Evolutionary conservation across 2,888 invertebrate species (phyloP), one percentile per base, ranked within the genome.

Genomic region (Cantharis nigra): DNA sequence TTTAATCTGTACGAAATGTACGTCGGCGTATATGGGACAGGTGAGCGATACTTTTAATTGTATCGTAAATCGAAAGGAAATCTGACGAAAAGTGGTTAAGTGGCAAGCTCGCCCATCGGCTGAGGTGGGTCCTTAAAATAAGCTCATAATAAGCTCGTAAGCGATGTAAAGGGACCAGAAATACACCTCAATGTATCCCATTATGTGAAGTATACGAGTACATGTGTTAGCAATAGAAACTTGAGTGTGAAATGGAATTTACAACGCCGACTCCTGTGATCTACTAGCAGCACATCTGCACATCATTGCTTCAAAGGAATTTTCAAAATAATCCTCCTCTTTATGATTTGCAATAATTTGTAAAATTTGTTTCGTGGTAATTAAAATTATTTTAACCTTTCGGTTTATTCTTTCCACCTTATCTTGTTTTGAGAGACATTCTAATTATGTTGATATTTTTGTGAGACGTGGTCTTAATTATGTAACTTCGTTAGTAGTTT

Each of bases 161-260:
- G 49, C 49, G 49, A 49, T 49, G 49, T 49, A 65, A 64, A 78
- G 71, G 72, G 78, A 75, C 79, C 77, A 77, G 79, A 81, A 81
- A 81, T 81, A 81, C 78, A 79, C 79, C 78, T 81, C 80, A 81
- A 81, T 81, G 80, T 76, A 26, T 77, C 71, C 79, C 78, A 78
- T 80, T 81, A 79, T 80, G 74, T 77, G 71, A 75, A 76, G 73
- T 13, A 26, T 26, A 33, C 28, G 13, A 13, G 13, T 79, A 78
- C 81, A 81, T 78, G 71, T 81, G 81, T 81, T 81, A 79, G 78
- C 77, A 77, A 80, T 81, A 78, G 75, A 78, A 77, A 80, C 70
- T 72, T 77, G 75, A 77, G 78, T 77, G 80, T 78, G 78, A 80
- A 80, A 73, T 69, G 64, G 74, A 77, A 81, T 81, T 81, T 81